Conservation (phyloP, 2,888 invertebrate genomes). For the Cerceris ruficornis region DNA sequence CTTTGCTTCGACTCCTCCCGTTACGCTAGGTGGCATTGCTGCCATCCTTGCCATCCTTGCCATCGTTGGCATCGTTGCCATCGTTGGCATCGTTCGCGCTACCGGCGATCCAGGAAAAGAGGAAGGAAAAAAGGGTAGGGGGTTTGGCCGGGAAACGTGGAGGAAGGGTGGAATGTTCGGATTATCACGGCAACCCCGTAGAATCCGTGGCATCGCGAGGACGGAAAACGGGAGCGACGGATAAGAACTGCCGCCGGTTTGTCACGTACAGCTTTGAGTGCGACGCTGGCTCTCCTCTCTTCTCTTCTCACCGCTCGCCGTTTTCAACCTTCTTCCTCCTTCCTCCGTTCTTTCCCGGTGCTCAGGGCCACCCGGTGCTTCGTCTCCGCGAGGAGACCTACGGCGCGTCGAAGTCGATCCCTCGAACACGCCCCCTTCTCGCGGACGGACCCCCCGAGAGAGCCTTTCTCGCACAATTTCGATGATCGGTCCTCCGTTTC, state of each 20-base stretch:
- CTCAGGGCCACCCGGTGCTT: constrained; percentile 40
- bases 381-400: neutral
- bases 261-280: constrained; percentile 80
- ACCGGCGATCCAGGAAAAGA: constrained; percentile 19
- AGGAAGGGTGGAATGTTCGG: constrained; percentile 75
- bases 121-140: constrained; percentile 41
- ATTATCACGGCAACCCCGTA: constrained; percentile 74
- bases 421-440: neutral
- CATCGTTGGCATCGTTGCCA: neutral
- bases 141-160: constrained; percentile 69
- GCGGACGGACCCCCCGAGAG: neutral
- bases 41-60: no score
- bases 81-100: constrained; percentile 13
- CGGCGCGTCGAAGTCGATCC: constrained; percentile 5
- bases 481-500: neutral
- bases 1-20: no score
- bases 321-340: constrained; percentile 41
- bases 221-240: constrained; percentile 70
- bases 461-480: constrained; percentile 7
- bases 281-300: constrained; percentile 71
- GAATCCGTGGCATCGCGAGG: constrained; percentile 67
- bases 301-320: constrained; percentile 30
- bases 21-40: no score
- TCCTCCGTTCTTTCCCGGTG: constrained; percentile 21
- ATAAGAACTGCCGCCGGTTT: constrained; percentile 78